Conservation (phyloP, 2,113 vertebrate species). For the Leptocoma aspasia region DNA sequence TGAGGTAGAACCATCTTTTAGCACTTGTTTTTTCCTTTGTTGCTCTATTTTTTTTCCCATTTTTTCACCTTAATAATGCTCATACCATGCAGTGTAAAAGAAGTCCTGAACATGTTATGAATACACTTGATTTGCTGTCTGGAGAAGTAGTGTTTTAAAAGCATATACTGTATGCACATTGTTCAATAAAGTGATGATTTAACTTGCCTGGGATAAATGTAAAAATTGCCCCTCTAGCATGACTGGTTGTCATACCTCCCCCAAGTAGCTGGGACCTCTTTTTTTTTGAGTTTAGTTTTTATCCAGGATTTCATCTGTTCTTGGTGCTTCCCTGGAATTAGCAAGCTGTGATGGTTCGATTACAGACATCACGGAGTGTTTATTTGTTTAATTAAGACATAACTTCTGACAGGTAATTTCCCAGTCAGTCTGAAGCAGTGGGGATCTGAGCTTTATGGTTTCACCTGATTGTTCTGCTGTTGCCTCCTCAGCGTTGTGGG, state of each 20-base stretch:
- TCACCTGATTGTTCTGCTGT: background rate
- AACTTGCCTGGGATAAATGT: background rate
- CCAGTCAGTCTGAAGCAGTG: background rate
- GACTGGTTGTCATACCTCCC: background rate
- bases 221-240: background rate
- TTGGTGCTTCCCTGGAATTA: background rate
- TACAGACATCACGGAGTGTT: background rate
- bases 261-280: background rate
- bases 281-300: background rate
- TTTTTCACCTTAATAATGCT: background rate
- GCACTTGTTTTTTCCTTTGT: background rate
- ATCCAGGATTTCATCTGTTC: background rate
- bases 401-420: background rate
- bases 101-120: background rate
- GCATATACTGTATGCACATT: background rate
- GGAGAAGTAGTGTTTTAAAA: background rate
- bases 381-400: background rate
- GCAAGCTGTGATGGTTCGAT: background rate
- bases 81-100: background rate
- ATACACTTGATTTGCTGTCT: background rate
- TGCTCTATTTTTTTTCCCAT: background rate
- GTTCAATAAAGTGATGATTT: background rate
- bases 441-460: background rate
- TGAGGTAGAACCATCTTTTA: background rate
- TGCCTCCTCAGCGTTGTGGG: background rate